Evolutionary conservation across 37 sponge, comb jelly and placozoan genomes (phyloP), one percentile per base, ranked within the genome.

Genomic region (Cladorhizidae sp.): DNA sequence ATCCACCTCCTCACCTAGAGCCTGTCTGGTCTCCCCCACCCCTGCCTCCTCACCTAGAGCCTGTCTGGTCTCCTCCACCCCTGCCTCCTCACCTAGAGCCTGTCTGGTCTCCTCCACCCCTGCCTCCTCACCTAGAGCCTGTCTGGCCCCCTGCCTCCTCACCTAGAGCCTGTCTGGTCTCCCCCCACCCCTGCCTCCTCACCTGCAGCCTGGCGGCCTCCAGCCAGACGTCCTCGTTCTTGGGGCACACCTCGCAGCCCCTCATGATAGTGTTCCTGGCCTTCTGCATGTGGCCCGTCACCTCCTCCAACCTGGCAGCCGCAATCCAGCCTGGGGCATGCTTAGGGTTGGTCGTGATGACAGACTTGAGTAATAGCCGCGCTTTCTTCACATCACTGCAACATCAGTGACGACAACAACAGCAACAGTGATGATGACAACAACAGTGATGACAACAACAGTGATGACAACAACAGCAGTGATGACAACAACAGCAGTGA

Each of bases 251-350:
- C 72, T 98, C 96, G 57, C 88, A 87, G 40, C 97, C 97, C 57
- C 83, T 88, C 73, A 89, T 89, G 72, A 98, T 91, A 58, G 87
- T 95, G 85, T 93, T 95, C 23, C 99, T 75, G 23, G 99, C 99
- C 33, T 78, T 84, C 80, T 98, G 99, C 59, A 93, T 93, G 74
- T 81, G 86, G 32, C 94, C 99, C 14, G 99, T 98, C 40, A 95
- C 99, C 83, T 98, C 99, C 75, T 98, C 99, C 72, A 98, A 83
- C 29, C 99, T 74, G n/a, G 99, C 99, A 64, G 92, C 84, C 26
- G 99, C 99, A 56, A 98, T 95, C 99, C 99, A 98, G 18, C 99
- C 97, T 21, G 99, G 99, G 15, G 91, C 96, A 64, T 98, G 99
- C 36, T 95, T 98, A 21, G 99, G 99, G 77, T 98, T 98, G 35